These are phyloP conservation scores for Periophthalmus magnuspinnatus DNA, from an alignment of 2,797 vertebrate genomes.

Conservation along the genomic window DNA sequence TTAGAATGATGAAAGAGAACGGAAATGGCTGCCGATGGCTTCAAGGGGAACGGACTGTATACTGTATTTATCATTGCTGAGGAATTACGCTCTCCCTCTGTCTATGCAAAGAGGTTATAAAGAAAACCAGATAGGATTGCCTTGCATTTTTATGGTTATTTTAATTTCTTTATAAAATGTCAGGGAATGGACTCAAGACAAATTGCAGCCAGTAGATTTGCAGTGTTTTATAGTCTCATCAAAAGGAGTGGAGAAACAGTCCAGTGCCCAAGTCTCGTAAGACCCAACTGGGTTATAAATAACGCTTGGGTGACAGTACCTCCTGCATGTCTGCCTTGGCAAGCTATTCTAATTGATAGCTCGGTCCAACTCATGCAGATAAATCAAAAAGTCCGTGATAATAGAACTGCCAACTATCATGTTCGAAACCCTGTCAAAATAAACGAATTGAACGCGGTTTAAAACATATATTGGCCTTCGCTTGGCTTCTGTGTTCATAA, in stretches of 20 bases:
- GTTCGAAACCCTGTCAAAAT: conserved; percentile 74
- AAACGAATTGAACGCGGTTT: conserved; percentile 68
- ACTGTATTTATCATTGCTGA: conserved; percentile 56
- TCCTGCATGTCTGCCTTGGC: conserved; percentile 45
- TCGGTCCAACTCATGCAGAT: conserved; percentile 51
- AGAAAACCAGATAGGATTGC: conserved; percentile 36
- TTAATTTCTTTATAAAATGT: conserved; percentile 43
- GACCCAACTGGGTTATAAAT: conserved; percentile 57
- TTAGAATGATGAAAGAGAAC: conserved; percentile 78
- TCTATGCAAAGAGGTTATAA: conserved; percentile 48
- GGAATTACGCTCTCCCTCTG: conserved; percentile 45
- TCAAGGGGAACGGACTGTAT: conserved; percentile 57
- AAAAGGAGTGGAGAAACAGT: conserved; percentile 24
- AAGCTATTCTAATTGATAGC: conserved; percentile 65
- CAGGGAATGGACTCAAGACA: conserved; percentile 21
- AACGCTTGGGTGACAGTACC: conserved; percentile 54
- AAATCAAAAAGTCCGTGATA: conserved; percentile 77
- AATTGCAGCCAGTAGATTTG: conserved; percentile 36
- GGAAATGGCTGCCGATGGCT: conserved; percentile 72
- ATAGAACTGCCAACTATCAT: conserved; percentile 70
- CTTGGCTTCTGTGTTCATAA: conserved; percentile 66
- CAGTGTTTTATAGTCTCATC: conserved; percentile 43
- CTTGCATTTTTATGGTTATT: conserved; percentile 39
- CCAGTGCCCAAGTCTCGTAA: conserved; percentile 10
- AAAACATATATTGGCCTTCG: conserved; percentile 79